phyloP scores from a whole-genome alignment of 2,113 vertebrate genomes.

The Aptenodytes forsteri region DNA sequence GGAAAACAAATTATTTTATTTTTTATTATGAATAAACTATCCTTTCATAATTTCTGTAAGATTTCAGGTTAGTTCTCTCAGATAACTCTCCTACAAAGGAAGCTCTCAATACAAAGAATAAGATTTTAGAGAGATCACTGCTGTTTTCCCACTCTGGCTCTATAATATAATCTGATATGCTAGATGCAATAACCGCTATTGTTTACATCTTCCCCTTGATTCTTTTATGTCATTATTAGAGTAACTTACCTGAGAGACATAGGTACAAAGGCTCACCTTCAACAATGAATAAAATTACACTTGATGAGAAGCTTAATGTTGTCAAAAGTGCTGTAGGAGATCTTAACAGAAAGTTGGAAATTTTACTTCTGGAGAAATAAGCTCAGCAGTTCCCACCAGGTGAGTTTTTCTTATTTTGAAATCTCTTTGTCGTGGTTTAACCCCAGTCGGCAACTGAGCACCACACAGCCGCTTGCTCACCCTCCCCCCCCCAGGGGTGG shows the following conservation, averaged over 20 bases:
- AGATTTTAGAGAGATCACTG: background rate
- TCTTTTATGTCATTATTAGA: background rate
- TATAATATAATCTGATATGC: background rate
- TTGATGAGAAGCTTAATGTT: constrained; percentile 15
- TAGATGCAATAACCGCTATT: background rate
- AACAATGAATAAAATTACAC: background rate
- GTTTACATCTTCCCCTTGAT: background rate
- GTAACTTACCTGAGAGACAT: background rate
- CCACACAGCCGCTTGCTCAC: too few relatives aligned
- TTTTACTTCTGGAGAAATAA: background rate
- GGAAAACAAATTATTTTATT: background rate
- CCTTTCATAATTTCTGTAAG: background rate
- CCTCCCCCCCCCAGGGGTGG: too few relatives aligned
- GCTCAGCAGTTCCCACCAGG: background rate
- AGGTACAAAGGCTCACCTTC: background rate
- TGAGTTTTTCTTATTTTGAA: constrained; percentile 16
- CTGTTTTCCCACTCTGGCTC: background rate
- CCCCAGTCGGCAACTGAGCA: too few relatives aligned
- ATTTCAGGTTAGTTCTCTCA: background rate
- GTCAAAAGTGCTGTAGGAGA: constrained; percentile 45
- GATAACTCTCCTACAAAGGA: background rate
- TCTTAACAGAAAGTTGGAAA: constrained; percentile 55
- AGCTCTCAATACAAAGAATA: background rate
- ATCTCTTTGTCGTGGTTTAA: background rate
- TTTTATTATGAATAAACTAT: background rate